Conservation (phyloP, 2,797 vertebrate genomes). For the Thalassophryne amazonica region DNA sequence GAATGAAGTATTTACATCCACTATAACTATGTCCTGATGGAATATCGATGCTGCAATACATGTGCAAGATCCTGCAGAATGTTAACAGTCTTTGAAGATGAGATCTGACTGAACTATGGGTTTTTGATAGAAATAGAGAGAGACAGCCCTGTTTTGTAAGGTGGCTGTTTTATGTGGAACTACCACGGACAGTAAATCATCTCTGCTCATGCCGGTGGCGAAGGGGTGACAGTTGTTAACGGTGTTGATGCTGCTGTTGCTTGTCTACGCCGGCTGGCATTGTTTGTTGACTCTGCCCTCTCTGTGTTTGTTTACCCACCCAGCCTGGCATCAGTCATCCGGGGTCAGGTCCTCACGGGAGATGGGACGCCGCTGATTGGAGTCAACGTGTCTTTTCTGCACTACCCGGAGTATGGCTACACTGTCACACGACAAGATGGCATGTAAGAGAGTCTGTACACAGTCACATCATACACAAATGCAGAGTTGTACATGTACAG, state of each 20-base stretch:
- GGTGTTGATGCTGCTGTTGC: constrained; percentile 1
- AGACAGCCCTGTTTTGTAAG: constrained; percentile 12
- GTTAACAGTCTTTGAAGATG: constrained; percentile 12
- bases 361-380: constrained; percentile 97
- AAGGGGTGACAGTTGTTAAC: constrained; percentile 34
- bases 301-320: constrained; percentile 57
- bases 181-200: constrained; percentile 47
- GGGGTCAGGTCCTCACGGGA: constrained; percentile 95
- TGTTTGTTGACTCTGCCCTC: constrained; percentile 55
- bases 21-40: constrained; percentile 1
- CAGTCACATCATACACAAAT: not conserved
- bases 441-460: constrained; percentile 82
- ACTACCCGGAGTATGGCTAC: constrained; percentile 91
- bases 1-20: constrained; percentile 1
- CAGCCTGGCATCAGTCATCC: constrained; percentile 93
- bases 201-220: constrained; percentile 23
- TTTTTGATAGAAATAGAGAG: constrained; percentile 43
- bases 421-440: constrained; percentile 95
- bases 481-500: not conserved
- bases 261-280: constrained; percentile 28
- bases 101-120: constrained; percentile 44
- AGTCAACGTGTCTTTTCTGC: constrained; percentile 95
- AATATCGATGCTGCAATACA: constrained; percentile 41
- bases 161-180: constrained; percentile 46
- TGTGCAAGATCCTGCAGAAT: constrained; percentile 31